phyloP scores from a whole-genome alignment of 2,113 vertebrate species.

The Salvelinus namaycush region DNA sequence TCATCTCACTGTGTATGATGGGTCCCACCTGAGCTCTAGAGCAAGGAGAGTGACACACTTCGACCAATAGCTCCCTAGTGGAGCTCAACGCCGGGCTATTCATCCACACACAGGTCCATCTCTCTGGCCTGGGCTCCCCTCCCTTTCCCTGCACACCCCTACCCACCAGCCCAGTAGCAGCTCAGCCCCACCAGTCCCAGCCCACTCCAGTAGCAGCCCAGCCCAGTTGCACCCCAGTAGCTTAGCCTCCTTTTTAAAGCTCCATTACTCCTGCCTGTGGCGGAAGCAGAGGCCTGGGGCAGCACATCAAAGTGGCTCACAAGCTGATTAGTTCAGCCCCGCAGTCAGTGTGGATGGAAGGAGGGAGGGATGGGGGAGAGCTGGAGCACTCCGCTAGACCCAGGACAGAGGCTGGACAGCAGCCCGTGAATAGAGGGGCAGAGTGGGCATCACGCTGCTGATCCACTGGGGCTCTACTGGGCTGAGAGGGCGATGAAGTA shows the following conservation, averaged over 20 bases:
- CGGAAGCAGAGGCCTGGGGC: constrained; percentile 33
- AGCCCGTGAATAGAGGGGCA: neutral
- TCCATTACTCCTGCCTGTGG: constrained; percentile 4
- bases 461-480: neutral
- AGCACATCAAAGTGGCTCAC: constrained; percentile 37
- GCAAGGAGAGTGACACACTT: neutral
- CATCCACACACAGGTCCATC: constrained; percentile 15
- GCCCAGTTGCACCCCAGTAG: constrained; percentile 28
- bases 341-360: neutral
- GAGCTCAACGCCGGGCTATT: constrained; percentile 14
- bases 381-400: neutral
- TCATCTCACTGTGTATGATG: neutral
- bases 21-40: constrained; percentile 7
- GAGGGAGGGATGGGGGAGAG: neutral
- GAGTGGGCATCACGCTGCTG: neutral
- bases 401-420: neutral
- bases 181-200: neutral
- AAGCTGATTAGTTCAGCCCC: constrained; percentile 10
- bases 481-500: neutral
- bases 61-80: constrained; percentile 34
- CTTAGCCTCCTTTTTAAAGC: constrained; percentile 49
- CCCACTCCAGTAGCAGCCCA: neutral
- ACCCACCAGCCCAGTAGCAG: neutral
- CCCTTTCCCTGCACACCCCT: neutral
- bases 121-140: constrained; percentile 15